Conservation (phyloP, 2,113 vertebrate species). For the Albula glossodonta region DNA sequence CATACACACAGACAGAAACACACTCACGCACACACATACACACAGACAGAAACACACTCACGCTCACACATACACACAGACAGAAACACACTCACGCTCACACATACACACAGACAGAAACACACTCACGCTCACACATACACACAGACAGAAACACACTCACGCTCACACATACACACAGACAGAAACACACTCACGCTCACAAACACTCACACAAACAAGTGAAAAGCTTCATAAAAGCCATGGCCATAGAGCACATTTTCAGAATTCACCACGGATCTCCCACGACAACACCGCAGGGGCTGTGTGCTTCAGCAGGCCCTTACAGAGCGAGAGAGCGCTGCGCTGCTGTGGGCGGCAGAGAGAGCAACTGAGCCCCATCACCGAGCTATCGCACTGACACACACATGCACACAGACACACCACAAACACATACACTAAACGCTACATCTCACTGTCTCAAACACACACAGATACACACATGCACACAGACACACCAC, state of each 20-base stretch:
- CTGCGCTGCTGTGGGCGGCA: no score
- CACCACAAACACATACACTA: no score
- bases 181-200: not conserved
- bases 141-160: not conserved
- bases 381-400: no score
- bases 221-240: not conserved
- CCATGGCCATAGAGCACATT: not conserved
- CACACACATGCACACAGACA: no score
- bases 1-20: not conserved
- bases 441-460: no score
- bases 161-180: conserved; percentile 1
- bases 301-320: not conserved
- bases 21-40: conserved; percentile 4
- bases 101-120: not conserved
- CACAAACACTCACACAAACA: not conserved
- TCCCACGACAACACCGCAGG: not conserved
- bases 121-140: not conserved
- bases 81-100: not conserved
- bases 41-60: no score
- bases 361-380: no score
- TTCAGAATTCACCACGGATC: not conserved
- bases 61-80: not conserved
- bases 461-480: no score
- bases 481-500: no score
- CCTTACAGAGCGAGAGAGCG: not conserved